Evolutionary conservation across 2,888 invertebrate species (phyloP).

Genomic region (Chrysodeixis includens): DNA sequence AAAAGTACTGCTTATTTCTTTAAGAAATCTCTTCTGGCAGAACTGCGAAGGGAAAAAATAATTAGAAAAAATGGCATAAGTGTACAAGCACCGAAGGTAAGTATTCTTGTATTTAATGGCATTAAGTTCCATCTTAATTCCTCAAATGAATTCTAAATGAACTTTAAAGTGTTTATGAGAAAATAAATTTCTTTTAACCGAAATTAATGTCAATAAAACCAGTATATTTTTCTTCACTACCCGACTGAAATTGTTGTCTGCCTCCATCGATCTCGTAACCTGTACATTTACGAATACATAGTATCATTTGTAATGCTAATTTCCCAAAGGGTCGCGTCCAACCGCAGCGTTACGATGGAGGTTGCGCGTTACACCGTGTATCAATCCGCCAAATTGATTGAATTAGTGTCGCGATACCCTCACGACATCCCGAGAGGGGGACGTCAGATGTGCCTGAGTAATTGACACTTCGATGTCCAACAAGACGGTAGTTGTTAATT

Average conservation of each 20-base stretch:
- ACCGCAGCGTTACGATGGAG: slow-evolving; percentile 35
- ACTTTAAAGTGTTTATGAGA: too few relatives aligned
- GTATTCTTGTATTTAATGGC: too few relatives aligned
- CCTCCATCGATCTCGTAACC: neutral
- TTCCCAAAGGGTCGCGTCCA: slow-evolving; percentile 49
- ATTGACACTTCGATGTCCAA: slow-evolving; percentile 50
- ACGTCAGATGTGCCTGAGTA: slow-evolving; percentile 47
- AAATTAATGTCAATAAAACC: too few relatives aligned
- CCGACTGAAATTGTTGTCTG: neutral
- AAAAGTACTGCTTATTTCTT: too few relatives aligned
- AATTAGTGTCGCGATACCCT: slow-evolving; percentile 48
- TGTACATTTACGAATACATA: slow-evolving; percentile 14
- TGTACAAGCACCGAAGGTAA: too few relatives aligned
- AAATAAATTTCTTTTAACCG: too few relatives aligned
- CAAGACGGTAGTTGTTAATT: slow-evolving; percentile 33
- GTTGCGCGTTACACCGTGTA: slow-evolving; percentile 48
- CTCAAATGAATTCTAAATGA: too few relatives aligned
- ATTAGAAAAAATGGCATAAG: too few relatives aligned
- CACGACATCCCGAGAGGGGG: slow-evolving; percentile 36
- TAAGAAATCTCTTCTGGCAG: too few relatives aligned
- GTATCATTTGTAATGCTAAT: slow-evolving; percentile 40
- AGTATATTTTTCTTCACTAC: too few relatives aligned
- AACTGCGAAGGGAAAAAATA: too few relatives aligned
- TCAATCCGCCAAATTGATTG: slow-evolving; percentile 54
- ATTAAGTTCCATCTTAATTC: too few relatives aligned